These are phyloP conservation scores for Gambusia yucatana DNA, from an alignment of 2,797 vertebrate genomes.

Conservation along the genomic window DNA sequence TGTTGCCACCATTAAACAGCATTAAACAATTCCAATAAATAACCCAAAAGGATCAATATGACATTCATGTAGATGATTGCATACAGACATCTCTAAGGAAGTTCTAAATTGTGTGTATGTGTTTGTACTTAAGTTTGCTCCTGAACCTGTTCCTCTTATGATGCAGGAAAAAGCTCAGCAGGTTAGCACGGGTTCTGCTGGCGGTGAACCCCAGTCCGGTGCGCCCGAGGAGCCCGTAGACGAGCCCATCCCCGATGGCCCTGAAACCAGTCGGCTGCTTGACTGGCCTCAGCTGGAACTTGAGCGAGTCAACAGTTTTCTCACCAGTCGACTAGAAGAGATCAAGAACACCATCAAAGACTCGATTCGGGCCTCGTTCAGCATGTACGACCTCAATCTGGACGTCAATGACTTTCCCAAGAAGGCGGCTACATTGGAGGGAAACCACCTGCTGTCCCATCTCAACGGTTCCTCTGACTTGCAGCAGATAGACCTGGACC, in stretches of 20 bases:
- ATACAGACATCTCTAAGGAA: background rate
- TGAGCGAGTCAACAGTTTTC: slow-evolving; percentile 96
- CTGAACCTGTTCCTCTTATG: background rate
- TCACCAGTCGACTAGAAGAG: slow-evolving; percentile 96
- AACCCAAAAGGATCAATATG: background rate
- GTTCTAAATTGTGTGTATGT: background rate
- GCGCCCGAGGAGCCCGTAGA: slow-evolving; percentile 66
- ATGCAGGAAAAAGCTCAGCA: slow-evolving; percentile 91
- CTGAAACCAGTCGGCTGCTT: slow-evolving; percentile 83
- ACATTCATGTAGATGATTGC: background rate
- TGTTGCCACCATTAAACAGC: background rate
- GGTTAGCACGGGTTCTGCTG: slow-evolving; percentile 67
- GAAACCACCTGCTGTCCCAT: slow-evolving; percentile 91
- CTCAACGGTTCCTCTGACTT: slow-evolving; percentile 92
- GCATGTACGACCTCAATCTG: slow-evolving; percentile 94
- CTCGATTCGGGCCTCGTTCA: slow-evolving; percentile 96
- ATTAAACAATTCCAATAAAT: background rate
- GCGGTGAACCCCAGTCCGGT: slow-evolving; percentile 70
- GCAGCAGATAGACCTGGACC: slow-evolving; percentile 94
- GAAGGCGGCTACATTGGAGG: slow-evolving; percentile 91
- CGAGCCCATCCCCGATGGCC: slow-evolving; percentile 70
- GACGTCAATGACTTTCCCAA: slow-evolving; percentile 96
- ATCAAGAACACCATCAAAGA: slow-evolving; percentile 99
- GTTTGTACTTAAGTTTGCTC: background rate
- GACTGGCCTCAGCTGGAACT: slow-evolving; percentile 96